These are phyloP conservation scores for Tenthredo amoena DNA, from an alignment of 2,888 invertebrate species.

Conservation along the genomic window DNA sequence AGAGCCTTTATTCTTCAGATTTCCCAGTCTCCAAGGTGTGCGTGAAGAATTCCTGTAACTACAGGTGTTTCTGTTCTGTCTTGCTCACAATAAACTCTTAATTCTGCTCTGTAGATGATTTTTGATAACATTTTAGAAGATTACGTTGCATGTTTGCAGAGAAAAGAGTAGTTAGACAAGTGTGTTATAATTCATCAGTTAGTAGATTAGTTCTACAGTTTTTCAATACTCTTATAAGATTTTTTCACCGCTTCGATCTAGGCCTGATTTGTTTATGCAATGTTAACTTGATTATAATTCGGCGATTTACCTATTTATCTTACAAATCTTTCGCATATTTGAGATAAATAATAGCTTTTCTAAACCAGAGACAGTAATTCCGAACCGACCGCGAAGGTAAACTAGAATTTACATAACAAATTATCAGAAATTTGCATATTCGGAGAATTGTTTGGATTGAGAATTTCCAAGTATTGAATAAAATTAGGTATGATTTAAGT, in stretches of 20 bases:
- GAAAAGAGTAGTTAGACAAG: not conserved
- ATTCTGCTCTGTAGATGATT: not conserved
- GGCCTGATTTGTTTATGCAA: not conserved
- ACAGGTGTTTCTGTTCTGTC: not conserved
- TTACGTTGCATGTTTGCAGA: slow-evolving; percentile 19
- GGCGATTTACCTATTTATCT: not conserved
- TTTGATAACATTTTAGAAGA: not conserved
- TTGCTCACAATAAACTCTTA: not conserved
- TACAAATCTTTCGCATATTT: not conserved
- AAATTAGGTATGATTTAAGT: not conserved
- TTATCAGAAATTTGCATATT: slow-evolving; percentile 32
- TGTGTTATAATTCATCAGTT: not conserved
- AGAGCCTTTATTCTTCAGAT: not conserved
- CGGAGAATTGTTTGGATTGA: not conserved
- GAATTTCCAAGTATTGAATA: not conserved
- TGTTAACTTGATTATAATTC: not conserved
- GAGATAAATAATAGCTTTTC: not conserved
- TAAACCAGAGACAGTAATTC: not conserved
- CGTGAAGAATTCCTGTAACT: not conserved
- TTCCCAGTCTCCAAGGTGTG: not conserved
- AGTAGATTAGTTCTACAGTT: not conserved
- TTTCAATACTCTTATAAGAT: not conserved
- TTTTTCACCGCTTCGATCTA: not conserved
- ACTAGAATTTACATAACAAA: slow-evolving; percentile 1
- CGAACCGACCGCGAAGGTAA: not conserved